These are phyloP conservation scores for Dasypogon diadema DNA, from an alignment of 2,888 invertebrate species.

Conservation along the genomic window DNA sequence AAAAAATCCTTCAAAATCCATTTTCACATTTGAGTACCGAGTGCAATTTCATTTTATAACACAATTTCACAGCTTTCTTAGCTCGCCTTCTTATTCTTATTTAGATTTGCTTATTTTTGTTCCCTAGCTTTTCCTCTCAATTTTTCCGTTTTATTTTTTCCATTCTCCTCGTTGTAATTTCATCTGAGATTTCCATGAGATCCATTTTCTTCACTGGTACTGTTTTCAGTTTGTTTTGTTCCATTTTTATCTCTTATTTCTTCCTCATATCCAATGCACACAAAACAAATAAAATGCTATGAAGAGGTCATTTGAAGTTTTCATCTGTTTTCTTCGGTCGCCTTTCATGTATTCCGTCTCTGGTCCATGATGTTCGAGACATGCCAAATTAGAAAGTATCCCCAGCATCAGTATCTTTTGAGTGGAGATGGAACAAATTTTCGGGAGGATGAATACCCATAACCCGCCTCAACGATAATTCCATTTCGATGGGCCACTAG, in stretches of 20 bases:
- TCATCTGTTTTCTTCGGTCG: constrained; percentile 38
- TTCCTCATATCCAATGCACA: constrained; percentile 22
- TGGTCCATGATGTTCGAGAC: constrained; percentile 30
- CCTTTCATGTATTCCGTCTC: too few species aligned
- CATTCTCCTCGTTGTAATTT: constrained; percentile 26
- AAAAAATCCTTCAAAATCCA: constrained; percentile 17
- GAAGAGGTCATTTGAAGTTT: constrained; percentile 48
- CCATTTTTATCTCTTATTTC: constrained; percentile 12
- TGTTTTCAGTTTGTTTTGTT: constrained; percentile 12
- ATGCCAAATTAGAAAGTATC: constrained; percentile 45
- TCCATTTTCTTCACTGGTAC: constrained; percentile 38
- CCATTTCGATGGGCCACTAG: constrained; percentile 36
- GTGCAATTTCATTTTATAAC: constrained; percentile 45
- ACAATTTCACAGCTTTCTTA: constrained; percentile 18
- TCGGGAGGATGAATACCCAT: not conserved
- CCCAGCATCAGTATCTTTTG: too few species aligned
- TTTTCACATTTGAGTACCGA: constrained; percentile 1
- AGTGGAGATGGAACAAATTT: too few species aligned
- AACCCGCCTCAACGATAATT: constrained; percentile 37
- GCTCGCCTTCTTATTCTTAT: constrained; percentile 29
- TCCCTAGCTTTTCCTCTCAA: not conserved
- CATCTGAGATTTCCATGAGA: constrained; percentile 41
- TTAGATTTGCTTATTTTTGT: constrained; percentile 9
- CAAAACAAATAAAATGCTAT: constrained; percentile 27
- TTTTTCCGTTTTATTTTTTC: not conserved